Percentiles rank a stretch among this genome's conserved stretches.
These are phyloP conservation scores for Promerops cafer DNA, from an alignment of 2,113 vertebrate species.

Conservation along the genomic window DNA sequence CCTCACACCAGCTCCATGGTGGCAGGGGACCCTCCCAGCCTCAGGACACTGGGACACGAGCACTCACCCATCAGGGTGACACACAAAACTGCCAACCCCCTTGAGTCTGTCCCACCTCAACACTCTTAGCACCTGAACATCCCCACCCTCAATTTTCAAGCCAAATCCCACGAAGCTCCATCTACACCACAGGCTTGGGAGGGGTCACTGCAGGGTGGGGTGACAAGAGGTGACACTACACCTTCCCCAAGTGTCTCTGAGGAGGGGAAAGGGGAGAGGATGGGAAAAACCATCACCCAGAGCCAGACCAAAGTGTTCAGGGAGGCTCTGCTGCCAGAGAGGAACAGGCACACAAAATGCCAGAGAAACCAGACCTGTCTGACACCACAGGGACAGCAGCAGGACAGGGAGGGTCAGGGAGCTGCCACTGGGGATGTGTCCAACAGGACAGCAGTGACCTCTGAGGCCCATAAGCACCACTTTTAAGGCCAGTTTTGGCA, in stretches of 20 bases:
- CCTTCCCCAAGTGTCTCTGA: background rate
- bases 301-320: accelerated
- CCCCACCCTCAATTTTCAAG: background rate
- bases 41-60: accelerated
- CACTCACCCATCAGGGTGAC: no score
- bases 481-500: background rate
- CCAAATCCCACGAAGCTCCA: background rate
- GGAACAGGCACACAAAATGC: background rate
- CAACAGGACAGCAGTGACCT: background rate
- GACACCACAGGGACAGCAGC: accelerated
- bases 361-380: background rate
- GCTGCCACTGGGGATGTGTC: accelerated
- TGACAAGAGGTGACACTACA: accelerated
- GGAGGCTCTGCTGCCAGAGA: background rate
- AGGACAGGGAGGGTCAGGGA: background rate
- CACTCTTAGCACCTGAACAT: background rate
- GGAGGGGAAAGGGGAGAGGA: background rate
- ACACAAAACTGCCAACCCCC: background rate
- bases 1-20: accelerated
- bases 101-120: accelerated
- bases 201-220: background rate
- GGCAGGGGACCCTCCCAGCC: background rate
- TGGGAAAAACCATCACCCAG: background rate
- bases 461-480: background rate
- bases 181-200: accelerated